A percentile compares a stretch with the other conserved stretches of the same genome.
These are phyloP conservation scores for Zelleria hepariella DNA, from an alignment of 2,888 invertebrate species.

Conservation along the genomic window DNA sequence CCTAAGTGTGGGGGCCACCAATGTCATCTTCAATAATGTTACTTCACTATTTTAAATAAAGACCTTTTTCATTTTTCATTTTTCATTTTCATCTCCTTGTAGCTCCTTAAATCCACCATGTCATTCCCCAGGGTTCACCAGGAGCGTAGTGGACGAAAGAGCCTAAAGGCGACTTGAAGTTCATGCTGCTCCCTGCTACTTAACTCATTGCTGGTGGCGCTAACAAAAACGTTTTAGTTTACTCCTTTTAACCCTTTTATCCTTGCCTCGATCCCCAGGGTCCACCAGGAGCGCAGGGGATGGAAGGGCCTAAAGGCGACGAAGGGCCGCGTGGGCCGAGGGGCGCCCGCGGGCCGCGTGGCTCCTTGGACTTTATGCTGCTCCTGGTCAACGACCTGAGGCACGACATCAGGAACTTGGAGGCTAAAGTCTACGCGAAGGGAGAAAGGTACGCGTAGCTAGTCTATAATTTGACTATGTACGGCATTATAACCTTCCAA, in stretches of 20 bases:
- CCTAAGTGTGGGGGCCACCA: too few species aligned
- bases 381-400: conserved; percentile 75
- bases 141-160: conserved; percentile 75
- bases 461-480: too few species aligned
- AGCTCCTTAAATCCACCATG: too few species aligned
- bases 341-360: conserved; percentile 74
- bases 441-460: conserved; percentile 73
- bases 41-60: too few species aligned
- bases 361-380: conserved; percentile 75
- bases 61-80: too few species aligned
- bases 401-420: conserved; percentile 75
- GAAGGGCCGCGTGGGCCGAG: conserved; percentile 69
- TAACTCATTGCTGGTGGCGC: too few species aligned
- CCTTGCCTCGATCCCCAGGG: conserved; percentile 57
- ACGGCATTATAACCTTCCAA: too few species aligned
- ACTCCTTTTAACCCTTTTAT: too few species aligned
- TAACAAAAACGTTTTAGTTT: too few species aligned
- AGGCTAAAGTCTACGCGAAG: conserved; percentile 69
- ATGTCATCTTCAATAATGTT: too few species aligned
- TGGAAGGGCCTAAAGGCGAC: conserved; percentile 75
- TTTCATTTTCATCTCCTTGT: too few species aligned
- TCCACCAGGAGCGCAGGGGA: conserved; percentile 73
- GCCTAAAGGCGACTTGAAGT: conserved; percentile 75
- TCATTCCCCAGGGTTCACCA: conserved; percentile 66
- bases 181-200: conserved; percentile 73